Base-by-base conservation (phyloP, 2,113 vertebrate genomes). In the Pachycephala philippinensis region DNA sequence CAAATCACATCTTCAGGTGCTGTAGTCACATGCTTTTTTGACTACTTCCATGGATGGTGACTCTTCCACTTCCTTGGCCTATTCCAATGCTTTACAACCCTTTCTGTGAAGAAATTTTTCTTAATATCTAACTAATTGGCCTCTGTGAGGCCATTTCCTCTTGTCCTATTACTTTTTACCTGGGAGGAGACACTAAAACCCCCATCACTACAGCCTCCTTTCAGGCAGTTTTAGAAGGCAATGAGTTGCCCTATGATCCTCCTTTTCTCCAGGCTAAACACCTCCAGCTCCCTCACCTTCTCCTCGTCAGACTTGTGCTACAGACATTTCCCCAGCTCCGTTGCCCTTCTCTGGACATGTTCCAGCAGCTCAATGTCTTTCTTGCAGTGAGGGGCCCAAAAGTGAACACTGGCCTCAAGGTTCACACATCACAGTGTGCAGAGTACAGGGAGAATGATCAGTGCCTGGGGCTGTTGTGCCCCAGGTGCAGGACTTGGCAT, bases 111-210 rank as follows among this genome's bases (percentile, higher is more conserved):
- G 9, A 56, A 72, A 4, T 22, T 56, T 40, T 56, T 56, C 17
- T 21, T 42, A 13, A 49, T 31, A 42, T 57, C 26, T 64, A 19
- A 27, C 27, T 23, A 37, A 27, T 4, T 57, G 22, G 15, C 8
- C 10, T 26, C 37, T 28, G 2, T 50, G 31, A 64, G 18, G 37
- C 8, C 9, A 37, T 44, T 50, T 50, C 8, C 3, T 80, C 35
- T 49, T 0, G 0, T 54, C 24, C 7, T 54, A 9, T 26, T 13
- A 31, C 13, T 5, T 80, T 49, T 49, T 22, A 49, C 26, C 21
- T 44, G 26, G 22, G 10, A 57, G 26, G 9, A 64, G 3, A 50
- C 12, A 19, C 14, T 27, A n/a, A 47, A 40, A 14, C 30, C 5
- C 18, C 13, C 18, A 28, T 17, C 15, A 35, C 24, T 40, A 8